Conservation (phyloP, 1,140 invertebrate species). For the Cylas formicarius region DNA sequence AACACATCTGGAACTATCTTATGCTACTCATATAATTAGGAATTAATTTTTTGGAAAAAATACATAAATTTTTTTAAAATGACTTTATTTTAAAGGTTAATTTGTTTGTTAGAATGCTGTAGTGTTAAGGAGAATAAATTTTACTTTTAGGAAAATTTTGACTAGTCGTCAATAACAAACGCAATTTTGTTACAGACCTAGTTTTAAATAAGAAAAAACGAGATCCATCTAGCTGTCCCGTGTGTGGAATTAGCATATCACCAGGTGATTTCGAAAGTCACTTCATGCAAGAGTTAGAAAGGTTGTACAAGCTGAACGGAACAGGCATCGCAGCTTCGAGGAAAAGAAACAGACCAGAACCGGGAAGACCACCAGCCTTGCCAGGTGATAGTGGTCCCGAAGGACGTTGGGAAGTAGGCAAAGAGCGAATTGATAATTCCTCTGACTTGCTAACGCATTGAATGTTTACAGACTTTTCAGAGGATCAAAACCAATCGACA, state of each 20-base stretch:
- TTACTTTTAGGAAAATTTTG: no score
- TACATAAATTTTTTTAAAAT: no score
- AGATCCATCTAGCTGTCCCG: slow-evolving; percentile 59
- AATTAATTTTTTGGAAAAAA: no score
- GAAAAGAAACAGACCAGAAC: slow-evolving; percentile 44
- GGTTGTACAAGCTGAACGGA: slow-evolving; percentile 58
- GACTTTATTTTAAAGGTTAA: no score
- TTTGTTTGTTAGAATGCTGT: no score
- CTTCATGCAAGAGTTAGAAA: slow-evolving; percentile 70
- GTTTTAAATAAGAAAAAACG: slow-evolving; percentile 37
- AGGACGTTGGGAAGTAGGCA: slow-evolving; percentile 69
- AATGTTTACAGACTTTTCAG: slow-evolving; percentile 58
- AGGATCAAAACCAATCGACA: slow-evolving; percentile 75
- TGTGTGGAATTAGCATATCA: slow-evolving; percentile 69
- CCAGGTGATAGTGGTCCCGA: slow-evolving; percentile 53
- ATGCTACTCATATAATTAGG: no score
- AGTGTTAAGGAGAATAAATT: no score
- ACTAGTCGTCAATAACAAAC: no score
- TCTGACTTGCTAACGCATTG: neutral
- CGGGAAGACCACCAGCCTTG: slow-evolving; percentile 42
- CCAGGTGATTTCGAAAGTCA: slow-evolving; percentile 70
- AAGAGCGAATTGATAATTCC: slow-evolving; percentile 8
- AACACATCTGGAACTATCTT: no score
- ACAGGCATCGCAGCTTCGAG: slow-evolving; percentile 41
- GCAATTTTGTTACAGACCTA: slow-evolving; percentile 34